These are phyloP conservation scores for Scaptodrosophila lebanonensis DNA, from an alignment of 1,140 invertebrate genomes.

Conservation along the genomic window DNA sequence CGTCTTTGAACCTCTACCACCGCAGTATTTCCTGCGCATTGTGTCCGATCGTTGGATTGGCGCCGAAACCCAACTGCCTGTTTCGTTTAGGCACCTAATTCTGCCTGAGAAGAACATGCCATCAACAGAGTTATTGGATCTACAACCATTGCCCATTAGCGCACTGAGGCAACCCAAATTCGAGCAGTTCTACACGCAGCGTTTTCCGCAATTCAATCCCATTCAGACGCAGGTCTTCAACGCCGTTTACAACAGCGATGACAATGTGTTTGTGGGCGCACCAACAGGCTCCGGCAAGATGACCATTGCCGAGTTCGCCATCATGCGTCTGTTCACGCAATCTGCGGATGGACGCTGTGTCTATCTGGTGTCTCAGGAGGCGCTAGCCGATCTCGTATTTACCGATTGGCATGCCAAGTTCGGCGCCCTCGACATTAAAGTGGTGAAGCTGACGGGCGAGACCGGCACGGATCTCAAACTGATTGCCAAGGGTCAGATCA, in stretches of 20 bases:
- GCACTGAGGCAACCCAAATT: constrained; percentile 90
- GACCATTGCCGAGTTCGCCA: constrained; percentile 97
- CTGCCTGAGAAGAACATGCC: constrained; percentile 98
- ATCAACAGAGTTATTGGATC: constrained; percentile 97
- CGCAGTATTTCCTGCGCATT: constrained; percentile 96
- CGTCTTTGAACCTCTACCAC: constrained; percentile 97
- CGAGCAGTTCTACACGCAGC: constrained; percentile 90
- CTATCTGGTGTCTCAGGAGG: constrained; percentile 95
- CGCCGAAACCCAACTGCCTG: constrained; percentile 96
- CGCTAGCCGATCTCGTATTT: constrained; percentile 94
- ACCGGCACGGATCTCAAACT: constrained; percentile 98
- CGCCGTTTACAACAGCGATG: constrained; percentile 98
- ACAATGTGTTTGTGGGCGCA: constrained; percentile 98
- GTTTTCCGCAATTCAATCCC: constrained; percentile 97
- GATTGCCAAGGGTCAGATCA: constrained; percentile 93
- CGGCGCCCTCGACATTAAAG: constrained; percentile 80
- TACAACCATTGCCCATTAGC: constrained; percentile 95
- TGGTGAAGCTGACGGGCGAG: constrained; percentile 97
- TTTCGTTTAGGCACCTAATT: constrained; percentile 98
- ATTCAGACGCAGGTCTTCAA: constrained; percentile 99
- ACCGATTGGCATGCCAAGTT: constrained; percentile 95
- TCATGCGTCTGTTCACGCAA: constrained; percentile 91
- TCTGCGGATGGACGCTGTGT: constrained; percentile 88
- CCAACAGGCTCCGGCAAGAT: constrained; percentile 98
- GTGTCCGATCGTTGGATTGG: constrained; percentile 91